Percentiles rank a stretch among this genome's conserved stretches.
phyloP scores from a whole-genome alignment of 1,140 invertebrate species.

The Pomacea maculata region DNA sequence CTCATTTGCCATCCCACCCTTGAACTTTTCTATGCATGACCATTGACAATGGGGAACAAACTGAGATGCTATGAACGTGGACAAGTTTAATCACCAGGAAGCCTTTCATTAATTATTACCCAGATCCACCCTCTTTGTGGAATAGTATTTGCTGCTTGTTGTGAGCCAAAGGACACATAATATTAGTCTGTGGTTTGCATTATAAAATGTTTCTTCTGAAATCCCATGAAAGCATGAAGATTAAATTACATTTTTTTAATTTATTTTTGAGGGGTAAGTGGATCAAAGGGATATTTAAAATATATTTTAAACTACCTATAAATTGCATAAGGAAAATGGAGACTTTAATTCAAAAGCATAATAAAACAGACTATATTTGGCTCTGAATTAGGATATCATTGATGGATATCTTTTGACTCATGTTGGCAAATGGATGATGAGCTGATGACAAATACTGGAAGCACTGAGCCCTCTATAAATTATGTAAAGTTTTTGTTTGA shows the following conservation, averaged over 20 bases:
- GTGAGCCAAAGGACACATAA: neutral
- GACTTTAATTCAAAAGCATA: neutral
- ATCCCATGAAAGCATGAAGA: neutral
- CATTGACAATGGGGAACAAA: conserved; percentile 7
- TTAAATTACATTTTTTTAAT: neutral
- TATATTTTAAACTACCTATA: conserved; percentile 15
- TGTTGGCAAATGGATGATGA: too few relatives aligned
- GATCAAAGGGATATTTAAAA: conserved; percentile 11
- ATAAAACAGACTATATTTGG: neutral
- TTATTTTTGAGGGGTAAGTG: neutral
- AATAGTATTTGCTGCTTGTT: neutral
- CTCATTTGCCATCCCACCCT: conserved; percentile 62
- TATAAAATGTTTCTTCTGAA: neutral
- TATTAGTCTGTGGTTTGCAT: neutral
- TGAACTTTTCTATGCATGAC: conserved; percentile 66
- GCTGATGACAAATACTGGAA: too few relatives aligned
- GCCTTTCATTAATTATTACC: neutral
- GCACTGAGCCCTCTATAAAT: too few relatives aligned
- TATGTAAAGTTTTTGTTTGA: too few relatives aligned
- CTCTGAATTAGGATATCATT: too few relatives aligned
- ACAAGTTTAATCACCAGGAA: neutral
- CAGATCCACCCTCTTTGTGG: too few relatives aligned
- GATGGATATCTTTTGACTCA: too few relatives aligned
- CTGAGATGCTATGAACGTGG: neutral
- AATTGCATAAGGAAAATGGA: neutral